Base-by-base conservation (phyloP, 2,797 vertebrate species). In the Girardinus metallicus region DNA sequence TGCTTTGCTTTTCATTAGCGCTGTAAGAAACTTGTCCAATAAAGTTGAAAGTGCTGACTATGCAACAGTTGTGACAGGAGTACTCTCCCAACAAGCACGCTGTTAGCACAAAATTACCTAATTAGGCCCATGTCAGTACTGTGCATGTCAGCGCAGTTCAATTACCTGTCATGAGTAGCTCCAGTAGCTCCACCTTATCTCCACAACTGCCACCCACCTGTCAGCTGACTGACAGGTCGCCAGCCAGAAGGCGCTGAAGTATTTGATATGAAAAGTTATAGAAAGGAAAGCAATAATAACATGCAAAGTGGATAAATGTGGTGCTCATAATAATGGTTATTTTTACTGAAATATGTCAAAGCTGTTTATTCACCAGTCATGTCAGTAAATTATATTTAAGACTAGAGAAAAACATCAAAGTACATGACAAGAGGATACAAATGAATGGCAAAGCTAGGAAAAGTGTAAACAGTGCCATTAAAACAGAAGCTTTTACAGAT, bases 141-240 rank as follows among this genome's bases (percentile, higher is more conserved):
- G 41, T 80, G 82, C 74, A 60, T 87, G 72, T 66, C 47, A 9
- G 80, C 51, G 86, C 83, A 81, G 57, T 88, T 91, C 83, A 93
- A 92, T 90, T 89, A 94, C 90, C 90, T 89, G 86, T 87, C 94
- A 93, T 10, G 8, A 80, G 82, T 71, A 43, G 82, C 83, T 76
- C 74, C 64, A 12, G 21, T 78, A 62, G 77, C 75, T 86, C 82
- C 83, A n/a, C 70, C 75, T 60, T 57, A 53, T 57, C 76, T 78
- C 79, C 76, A 55, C 79, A 62, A 18, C 79, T 51, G 39, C 80
- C 83, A 80, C 85, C 82, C 82, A 77, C 57, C 78, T 89, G 90
- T 87, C 86, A 86, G n/a, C 55, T 72, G 85, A 83, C 73, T 85
- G 92, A 92, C 90, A 85, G 74, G 74, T 86, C 85, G 80, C 84